Evolutionary conservation across 2,113 vertebrate genomes (phyloP).

Genomic region (Saimiri boliviensis): DNA sequence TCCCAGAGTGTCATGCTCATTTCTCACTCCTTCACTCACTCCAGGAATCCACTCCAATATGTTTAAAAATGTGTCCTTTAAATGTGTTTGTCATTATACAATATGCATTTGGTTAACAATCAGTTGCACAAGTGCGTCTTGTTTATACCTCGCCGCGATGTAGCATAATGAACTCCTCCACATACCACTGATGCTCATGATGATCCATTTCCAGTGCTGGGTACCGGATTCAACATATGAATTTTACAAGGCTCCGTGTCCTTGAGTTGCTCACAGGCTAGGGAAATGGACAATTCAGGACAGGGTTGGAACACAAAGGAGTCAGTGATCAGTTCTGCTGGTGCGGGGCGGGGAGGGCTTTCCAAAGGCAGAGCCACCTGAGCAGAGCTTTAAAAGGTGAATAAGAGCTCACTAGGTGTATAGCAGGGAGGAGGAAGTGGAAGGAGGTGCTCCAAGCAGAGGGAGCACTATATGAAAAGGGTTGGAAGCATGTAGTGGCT

Average conservation of each 20-base stretch:
- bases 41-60: not conserved
- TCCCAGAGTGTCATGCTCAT: not conserved
- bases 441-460: not conserved
- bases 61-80: not conserved
- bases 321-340: not conserved
- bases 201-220: not conserved
- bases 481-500: not conserved
- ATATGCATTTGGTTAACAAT: not conserved
- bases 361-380: not conserved
- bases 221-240: not conserved
- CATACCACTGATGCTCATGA: not conserved
- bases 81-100: constrained; percentile 3
- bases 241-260: not conserved
- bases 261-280: not conserved
- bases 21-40: not conserved
- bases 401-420: not conserved
- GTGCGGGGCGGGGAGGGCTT: not conserved
- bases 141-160: not conserved
- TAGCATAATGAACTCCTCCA: not conserved
- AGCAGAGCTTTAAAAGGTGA: not conserved
- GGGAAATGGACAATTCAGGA: not conserved
- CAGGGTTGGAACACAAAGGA: not conserved
- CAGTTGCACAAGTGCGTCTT: not conserved
- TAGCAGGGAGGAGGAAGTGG: not conserved
- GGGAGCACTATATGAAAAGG: not conserved